Evolutionary conservation across 2,888 invertebrate genomes (phyloP).

Genomic region (Plebejus melissa): DNA sequence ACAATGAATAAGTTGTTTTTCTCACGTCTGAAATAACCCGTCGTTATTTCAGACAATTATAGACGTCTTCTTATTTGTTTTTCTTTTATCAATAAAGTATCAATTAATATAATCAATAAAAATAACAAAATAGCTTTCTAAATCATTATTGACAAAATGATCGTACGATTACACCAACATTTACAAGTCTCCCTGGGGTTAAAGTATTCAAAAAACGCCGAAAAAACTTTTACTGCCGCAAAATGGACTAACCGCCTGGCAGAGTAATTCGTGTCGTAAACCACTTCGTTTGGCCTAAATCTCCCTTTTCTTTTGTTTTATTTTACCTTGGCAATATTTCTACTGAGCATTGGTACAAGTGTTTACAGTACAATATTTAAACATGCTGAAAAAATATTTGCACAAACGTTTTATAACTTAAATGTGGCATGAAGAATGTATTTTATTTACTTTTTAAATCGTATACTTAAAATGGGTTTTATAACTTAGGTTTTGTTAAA

Average conservation of each 20-base stretch:
- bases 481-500: not conserved
- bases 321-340: slow-evolving; percentile 31
- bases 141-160: not conserved
- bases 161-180: not conserved
- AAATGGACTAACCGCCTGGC: slow-evolving; percentile 39
- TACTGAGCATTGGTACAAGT: slow-evolving; percentile 8
- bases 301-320: slow-evolving; percentile 37
- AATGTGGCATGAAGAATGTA: not conserved
- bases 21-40: too few relatives aligned
- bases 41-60: too few relatives aligned
- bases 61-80: too few relatives aligned
- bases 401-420: not conserved
- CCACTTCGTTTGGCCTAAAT: slow-evolving; percentile 38
- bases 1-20: too few relatives aligned
- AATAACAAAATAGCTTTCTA: not conserved
- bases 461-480: not conserved
- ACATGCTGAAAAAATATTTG: slow-evolving; percentile 5
- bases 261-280: slow-evolving; percentile 40
- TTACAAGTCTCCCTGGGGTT: slow-evolving; percentile 28
- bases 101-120: not conserved
- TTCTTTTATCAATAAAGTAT: too few relatives aligned
- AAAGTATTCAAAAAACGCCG: slow-evolving; percentile 37
- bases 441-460: not conserved
- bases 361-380: not conserved
- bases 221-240: slow-evolving; percentile 39